Percentiles rank a stretch among this genome's conserved stretches.
phyloP scores from a whole-genome alignment of 2,888 invertebrate species.

The Bellardia pandia region DNA sequence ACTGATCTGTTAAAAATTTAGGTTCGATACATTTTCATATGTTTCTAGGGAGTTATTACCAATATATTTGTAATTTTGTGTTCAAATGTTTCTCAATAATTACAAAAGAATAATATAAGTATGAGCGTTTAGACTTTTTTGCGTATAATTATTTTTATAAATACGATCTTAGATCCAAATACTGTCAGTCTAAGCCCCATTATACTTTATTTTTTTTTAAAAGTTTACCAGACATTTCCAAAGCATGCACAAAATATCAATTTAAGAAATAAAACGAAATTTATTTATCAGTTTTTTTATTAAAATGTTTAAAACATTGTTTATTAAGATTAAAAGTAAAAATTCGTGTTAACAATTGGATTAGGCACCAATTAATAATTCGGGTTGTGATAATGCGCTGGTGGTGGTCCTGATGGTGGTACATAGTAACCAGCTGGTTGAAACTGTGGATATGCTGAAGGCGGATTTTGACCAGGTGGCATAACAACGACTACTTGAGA shows the following conservation, averaged over 20 bases:
- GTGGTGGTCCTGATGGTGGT: constrained; percentile 11
- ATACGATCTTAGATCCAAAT: too few relatives aligned
- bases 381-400: constrained; percentile 31
- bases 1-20: too few relatives aligned
- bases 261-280: neutral
- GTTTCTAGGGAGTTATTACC: too few relatives aligned
- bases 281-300: neutral
- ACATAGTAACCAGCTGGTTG: constrained; percentile 24
- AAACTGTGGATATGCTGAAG: neutral
- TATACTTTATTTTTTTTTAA: neutral
- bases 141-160: too few relatives aligned
- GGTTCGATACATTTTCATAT: too few relatives aligned
- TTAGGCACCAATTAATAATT: constrained; percentile 21
- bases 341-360: constrained; percentile 70
- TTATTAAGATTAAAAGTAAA: neutral
- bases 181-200: neutral
- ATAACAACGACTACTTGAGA: constrained; percentile 75
- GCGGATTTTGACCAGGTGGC: constrained; percentile 65
- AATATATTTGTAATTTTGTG: too few relatives aligned
- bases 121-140: too few relatives aligned
- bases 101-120: too few relatives aligned
- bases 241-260: neutral
- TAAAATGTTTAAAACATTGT: neutral
- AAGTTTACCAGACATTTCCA: neutral
- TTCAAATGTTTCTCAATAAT: too few relatives aligned